A percentile compares a stretch with the other conserved stretches of the same genome.
Conservation (phyloP, 2,797 vertebrate genomes). For the Coranthus polyacanthus region DNA sequence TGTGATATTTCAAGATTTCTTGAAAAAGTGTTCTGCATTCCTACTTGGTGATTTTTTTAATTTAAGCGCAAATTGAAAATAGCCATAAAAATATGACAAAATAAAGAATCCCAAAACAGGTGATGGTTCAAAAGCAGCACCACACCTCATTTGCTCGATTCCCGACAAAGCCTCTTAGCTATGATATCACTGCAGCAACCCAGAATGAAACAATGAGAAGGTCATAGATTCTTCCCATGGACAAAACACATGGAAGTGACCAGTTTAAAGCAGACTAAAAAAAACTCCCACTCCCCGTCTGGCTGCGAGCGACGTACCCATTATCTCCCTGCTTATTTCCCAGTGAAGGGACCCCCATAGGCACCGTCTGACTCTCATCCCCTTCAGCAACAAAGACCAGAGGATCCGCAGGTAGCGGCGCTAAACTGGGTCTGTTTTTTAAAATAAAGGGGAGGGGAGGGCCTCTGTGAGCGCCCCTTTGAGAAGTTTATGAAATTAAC, state of each 20-base stretch:
- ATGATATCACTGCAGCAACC: constrained; percentile 50
- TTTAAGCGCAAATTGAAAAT: too few species aligned
- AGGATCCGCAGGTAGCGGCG: constrained; percentile 69
- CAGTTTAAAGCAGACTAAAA: constrained; percentile 41
- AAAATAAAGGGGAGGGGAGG: constrained; percentile 25
- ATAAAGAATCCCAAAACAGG: too few species aligned
- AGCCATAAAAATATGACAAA: too few species aligned
- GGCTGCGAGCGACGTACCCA: constrained; percentile 25
- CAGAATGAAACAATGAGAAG: constrained; percentile 60
- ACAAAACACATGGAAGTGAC: constrained; percentile 74
- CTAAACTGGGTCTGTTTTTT: constrained; percentile 35
- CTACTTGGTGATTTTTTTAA: too few species aligned
- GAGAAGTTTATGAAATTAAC: constrained; percentile 85
- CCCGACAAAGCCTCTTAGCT: constrained; percentile 34
- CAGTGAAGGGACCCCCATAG: constrained; percentile 53
- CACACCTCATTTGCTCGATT: constrained; percentile 23
- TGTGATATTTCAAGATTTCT: too few species aligned
- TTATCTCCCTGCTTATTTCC: constrained; percentile 58
- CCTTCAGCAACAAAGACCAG: constrained; percentile 50
- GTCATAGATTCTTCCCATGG: constrained; percentile 52
- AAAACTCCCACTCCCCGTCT: constrained; percentile 25
- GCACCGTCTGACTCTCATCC: constrained; percentile 44
- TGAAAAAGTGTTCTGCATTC: too few species aligned
- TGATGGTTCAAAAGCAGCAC: too few species aligned
- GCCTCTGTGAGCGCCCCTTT: constrained; percentile 57